Evolutionary conservation across 2,888 invertebrate genomes (phyloP).

Genomic region (Ischnura elegans): DNA sequence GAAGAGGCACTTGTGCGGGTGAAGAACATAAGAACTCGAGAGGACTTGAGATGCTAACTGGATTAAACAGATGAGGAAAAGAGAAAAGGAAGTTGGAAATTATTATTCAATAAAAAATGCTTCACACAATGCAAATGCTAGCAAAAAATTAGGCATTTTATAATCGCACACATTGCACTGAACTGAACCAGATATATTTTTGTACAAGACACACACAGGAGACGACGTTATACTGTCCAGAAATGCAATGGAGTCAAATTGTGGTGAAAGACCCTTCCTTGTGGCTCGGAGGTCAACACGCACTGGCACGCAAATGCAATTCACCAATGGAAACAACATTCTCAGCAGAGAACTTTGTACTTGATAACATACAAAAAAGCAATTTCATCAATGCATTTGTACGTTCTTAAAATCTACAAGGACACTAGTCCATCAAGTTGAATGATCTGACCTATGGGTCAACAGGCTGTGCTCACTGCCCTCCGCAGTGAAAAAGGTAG

Average conservation of each 20-base stretch:
- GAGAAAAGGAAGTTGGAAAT: not conserved
- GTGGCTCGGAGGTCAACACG: slow-evolving; percentile 58
- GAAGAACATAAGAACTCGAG: slow-evolving; percentile 17
- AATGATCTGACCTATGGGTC: slow-evolving; percentile 27
- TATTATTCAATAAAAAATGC: slow-evolving; percentile 31
- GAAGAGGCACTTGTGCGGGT: slow-evolving; percentile 57
- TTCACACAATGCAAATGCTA: slow-evolving; percentile 17
- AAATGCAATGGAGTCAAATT: slow-evolving; percentile 61
- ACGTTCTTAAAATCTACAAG: slow-evolving; percentile 38
- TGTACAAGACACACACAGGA: slow-evolving; percentile 24
- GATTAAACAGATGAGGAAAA: not conserved
- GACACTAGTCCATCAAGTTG: not conserved
- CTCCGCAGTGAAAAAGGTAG: not conserved
- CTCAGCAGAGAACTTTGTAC: slow-evolving; percentile 50
- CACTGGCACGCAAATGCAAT: slow-evolving; percentile 57
- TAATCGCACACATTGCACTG: slow-evolving; percentile 53
- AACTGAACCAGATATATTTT: slow-evolving; percentile 44
- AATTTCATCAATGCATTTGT: slow-evolving; percentile 57
- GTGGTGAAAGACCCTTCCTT: slow-evolving; percentile 59
- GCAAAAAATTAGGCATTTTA: slow-evolving; percentile 17
- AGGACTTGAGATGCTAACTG: slow-evolving; percentile 55
- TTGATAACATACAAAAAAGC: slow-evolving; percentile 51
- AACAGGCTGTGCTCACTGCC: slow-evolving; percentile 11
- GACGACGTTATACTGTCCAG: not conserved
- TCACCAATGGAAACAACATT: slow-evolving; percentile 47